phyloP scores from a whole-genome alignment of 2,113 vertebrate genomes.

The Lycocorax pyrrhopterus region DNA sequence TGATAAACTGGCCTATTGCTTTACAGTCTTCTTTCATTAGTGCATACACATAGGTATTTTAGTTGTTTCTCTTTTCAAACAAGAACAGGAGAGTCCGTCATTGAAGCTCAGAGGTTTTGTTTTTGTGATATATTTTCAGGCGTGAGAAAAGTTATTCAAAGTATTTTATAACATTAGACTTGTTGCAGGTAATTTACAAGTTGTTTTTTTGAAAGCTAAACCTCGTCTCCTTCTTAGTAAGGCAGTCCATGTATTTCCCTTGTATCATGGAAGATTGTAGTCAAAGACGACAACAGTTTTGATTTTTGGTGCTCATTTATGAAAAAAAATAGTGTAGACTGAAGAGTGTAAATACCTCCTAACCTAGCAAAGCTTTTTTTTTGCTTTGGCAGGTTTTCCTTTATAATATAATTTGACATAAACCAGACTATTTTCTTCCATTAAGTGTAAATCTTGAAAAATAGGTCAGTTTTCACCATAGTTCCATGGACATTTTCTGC shows the following conservation, averaged over 20 bases:
- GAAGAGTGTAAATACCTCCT: not conserved
- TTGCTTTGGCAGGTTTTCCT: not conserved
- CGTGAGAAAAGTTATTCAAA: not conserved
- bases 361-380: not conserved
- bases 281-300: not conserved
- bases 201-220: not conserved
- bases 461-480: not conserved
- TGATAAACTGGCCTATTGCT: slow-evolving; percentile 53
- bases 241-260: not conserved
- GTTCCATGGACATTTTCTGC: not conserved
- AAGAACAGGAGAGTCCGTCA: not conserved
- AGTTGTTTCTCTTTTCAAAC: not conserved
- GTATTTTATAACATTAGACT: not conserved
- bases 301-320: not conserved
- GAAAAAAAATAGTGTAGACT: not conserved
- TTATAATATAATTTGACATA: not conserved
- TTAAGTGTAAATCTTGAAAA: not conserved
- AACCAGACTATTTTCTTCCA: not conserved
- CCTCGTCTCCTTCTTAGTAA: not conserved
- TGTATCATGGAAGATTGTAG: not conserved
- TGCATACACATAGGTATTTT: not conserved
- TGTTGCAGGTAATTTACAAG: not conserved
- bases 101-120: not conserved
- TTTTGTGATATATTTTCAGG: not conserved
- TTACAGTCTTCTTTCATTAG: not conserved